These are phyloP conservation scores for Microctonus aethiopoides DNA, from an alignment of 2,888 invertebrate genomes.

Conservation along the genomic window DNA sequence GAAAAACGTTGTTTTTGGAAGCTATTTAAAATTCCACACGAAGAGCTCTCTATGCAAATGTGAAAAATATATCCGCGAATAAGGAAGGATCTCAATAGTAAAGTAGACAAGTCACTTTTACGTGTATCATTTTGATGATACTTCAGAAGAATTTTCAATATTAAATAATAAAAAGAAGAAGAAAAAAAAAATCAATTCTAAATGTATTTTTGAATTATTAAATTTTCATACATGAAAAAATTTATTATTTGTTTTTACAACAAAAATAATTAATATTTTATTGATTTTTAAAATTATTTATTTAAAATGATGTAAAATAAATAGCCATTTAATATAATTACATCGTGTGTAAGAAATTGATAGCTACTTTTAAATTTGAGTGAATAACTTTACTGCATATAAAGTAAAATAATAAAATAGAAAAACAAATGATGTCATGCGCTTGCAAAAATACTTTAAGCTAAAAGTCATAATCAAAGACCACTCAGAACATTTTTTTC, in stretches of 20 bases:
- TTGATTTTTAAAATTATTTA: too few species aligned
- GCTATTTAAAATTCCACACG: constrained; percentile 43
- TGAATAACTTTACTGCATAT: constrained; percentile 13
- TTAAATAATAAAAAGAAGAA: background rate
- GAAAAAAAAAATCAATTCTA: too few species aligned
- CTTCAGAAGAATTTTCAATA: background rate
- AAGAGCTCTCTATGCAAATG: constrained; percentile 40
- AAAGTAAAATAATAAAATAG: background rate
- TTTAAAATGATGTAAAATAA: constrained; percentile 1
- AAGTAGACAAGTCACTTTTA: background rate
- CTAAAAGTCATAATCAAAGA: constrained; percentile 15
- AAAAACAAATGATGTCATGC: background rate
- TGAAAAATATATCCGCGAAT: background rate
- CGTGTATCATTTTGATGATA: background rate
- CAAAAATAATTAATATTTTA: background rate
- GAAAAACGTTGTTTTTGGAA: constrained; percentile 14
- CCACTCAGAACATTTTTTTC: background rate
- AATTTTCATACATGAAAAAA: too few species aligned
- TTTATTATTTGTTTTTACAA: too few species aligned
- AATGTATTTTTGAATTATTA: too few species aligned
- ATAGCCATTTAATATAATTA: constrained; percentile 7
- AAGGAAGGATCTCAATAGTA: background rate
- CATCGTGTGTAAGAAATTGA: constrained; percentile 26
- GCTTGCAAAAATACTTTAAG: constrained; percentile 9
- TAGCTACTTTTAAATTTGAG: constrained; percentile 14